Evolutionary conservation across 64 coral and sea anemone species (phyloP), one percentile per base, ranked within the genome.

Genomic region (Montipora efflorescens): DNA sequence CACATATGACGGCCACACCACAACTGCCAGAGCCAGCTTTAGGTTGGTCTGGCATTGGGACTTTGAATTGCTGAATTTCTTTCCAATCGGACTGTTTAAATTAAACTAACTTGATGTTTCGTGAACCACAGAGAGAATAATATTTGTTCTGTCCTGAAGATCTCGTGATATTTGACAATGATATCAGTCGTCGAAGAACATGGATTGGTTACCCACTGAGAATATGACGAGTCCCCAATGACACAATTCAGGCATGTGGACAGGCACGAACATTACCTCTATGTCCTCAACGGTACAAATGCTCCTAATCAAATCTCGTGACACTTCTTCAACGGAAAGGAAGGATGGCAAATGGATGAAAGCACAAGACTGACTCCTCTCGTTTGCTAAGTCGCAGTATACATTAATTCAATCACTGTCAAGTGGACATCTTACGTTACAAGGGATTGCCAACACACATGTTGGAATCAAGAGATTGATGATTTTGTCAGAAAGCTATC

Each of bases 21-120:
- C 79, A 82, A 82, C 79, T 82, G 14, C 79, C 79, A 20, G 79
- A 82, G 8, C 73, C 73, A 82, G 19, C 57, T 78, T 82, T 82
- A 47, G 79, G 79, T 59, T 82, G 79, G 14, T 50, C 57, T 53
- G 79, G 79, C 79, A 82, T 49, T 20, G 48, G 43, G 18, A 53
- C 48, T 82, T 82, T 82, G 48, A 82, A 57, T 82, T 20, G 48
- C n/a, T 13, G 48, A 57, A 82, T 53, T 57, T 82, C 79, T 53
- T 82, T 82, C 79, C 79, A 83, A 11, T 58, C 62, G 14, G 36
- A 43, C 16, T n/a, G 7, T 28, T 81, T 47, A 53, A 53, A 81
- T 81, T n/a, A 4, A 16, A 44, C 47, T 16, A 23, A 48, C 45
- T 44, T 44, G 45, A 0, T 78, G 76, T 78, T 28, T 78, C 76